Conservation (phyloP, 2,888 invertebrate species). For the Rhyacophila evoluta region DNA sequence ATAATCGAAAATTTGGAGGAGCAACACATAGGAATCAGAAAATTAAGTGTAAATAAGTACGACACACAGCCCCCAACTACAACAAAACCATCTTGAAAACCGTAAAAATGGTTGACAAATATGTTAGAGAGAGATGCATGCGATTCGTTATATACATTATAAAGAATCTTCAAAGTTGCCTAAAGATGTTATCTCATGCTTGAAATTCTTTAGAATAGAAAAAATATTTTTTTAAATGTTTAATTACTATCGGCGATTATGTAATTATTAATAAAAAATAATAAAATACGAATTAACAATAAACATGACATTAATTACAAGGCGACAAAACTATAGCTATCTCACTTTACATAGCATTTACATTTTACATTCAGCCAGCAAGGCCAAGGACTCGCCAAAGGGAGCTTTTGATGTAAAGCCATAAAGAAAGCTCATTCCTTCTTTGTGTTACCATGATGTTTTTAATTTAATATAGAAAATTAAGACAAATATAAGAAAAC, state of each 20-base stretch:
- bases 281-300: background rate
- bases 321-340: background rate
- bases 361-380: conserved; percentile 31
- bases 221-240: background rate
- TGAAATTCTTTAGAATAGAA: too few relatives aligned
- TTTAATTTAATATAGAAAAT: too few relatives aligned
- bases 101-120: conserved; percentile 52
- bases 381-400: conserved; percentile 2
- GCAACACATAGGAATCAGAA: background rate
- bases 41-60: conserved; percentile 32
- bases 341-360: conserved; percentile 15
- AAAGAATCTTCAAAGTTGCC: background rate
- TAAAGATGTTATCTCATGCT: background rate
- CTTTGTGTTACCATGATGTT: background rate
- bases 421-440: conserved; percentile 18
- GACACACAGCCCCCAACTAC: conserved; percentile 39
- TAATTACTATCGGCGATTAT: too few relatives aligned
- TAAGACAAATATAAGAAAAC: too few relatives aligned
- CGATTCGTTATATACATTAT: background rate
- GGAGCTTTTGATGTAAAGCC: conserved; percentile 17
- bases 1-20: background rate
- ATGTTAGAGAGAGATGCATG: conserved; percentile 40
- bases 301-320: background rate
- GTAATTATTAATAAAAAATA: background rate
- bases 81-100: conserved; percentile 53